These are phyloP conservation scores for Ptychodera flava DNA, from an alignment of 35 echinoderm and acorn worm species.

Conservation along the genomic window DNA sequence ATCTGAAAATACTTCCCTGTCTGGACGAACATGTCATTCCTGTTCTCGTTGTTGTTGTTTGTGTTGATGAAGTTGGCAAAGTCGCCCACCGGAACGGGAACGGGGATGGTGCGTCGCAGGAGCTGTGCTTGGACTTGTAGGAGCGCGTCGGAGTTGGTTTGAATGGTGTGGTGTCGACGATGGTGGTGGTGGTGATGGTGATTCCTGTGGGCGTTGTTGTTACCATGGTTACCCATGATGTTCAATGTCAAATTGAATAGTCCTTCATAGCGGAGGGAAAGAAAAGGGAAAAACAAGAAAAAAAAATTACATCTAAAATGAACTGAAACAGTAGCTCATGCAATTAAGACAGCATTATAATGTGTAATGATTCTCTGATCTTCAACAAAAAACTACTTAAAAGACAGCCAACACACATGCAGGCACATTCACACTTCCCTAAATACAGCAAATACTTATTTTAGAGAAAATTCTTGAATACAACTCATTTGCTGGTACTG, in stretches of 20 bases:
- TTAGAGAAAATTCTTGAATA: too few species aligned
- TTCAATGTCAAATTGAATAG: slow-evolving; percentile 10
- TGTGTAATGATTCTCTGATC: too few species aligned
- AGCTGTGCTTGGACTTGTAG: slow-evolving; percentile 72
- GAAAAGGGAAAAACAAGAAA: slow-evolving; percentile 8
- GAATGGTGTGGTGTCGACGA: slow-evolving; percentile 34
- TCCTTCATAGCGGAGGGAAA: background rate
- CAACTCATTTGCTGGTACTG: too few species aligned
- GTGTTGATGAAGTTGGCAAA: slow-evolving; percentile 48
- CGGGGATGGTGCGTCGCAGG: slow-evolving; percentile 48
- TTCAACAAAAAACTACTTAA: too few species aligned
- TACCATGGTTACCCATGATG: slow-evolving; percentile 17
- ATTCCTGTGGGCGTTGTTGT: background rate
- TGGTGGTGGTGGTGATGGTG: slow-evolving; percentile 27
- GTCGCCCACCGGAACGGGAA: slow-evolving; percentile 55
- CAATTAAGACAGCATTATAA: too few species aligned
- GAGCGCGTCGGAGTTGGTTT: slow-evolving; percentile 9
- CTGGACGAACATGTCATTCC: background rate
- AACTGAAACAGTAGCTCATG: too few species aligned
- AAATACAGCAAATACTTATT: too few species aligned
- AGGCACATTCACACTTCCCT: too few species aligned
- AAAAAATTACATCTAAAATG: too few species aligned
- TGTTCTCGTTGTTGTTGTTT: slow-evolving; percentile 52
- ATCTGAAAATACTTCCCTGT: background rate
- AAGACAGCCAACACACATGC: too few species aligned